These are phyloP conservation scores for Calosoma granatense DNA, from an alignment of 1,140 invertebrate species.

Conservation along the genomic window DNA sequence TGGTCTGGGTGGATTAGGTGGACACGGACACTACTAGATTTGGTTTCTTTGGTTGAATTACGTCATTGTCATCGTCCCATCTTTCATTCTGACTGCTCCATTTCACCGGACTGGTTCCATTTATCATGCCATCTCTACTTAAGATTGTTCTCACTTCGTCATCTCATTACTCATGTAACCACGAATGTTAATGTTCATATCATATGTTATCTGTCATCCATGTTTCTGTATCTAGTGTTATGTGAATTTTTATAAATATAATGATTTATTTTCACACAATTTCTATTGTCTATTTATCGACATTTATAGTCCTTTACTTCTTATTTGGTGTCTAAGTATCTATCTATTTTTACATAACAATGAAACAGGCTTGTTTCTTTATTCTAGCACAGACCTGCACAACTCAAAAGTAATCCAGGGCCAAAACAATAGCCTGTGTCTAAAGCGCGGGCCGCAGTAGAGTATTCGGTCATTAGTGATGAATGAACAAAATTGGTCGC, in stretches of 20 bases:
- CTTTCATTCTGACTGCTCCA: neutral
- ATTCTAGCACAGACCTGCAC: too few relatives aligned
- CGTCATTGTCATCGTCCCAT: neutral
- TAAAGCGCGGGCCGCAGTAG: too few relatives aligned
- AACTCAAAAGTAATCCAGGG: too few relatives aligned
- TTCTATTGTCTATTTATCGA: neutral
- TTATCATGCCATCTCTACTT: neutral
- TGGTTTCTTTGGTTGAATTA: neutral
- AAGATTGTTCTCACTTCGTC: neutral
- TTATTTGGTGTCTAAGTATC: too few relatives aligned
- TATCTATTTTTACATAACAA: too few relatives aligned
- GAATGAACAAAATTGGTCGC: too few relatives aligned
- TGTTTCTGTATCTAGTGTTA: neutral
- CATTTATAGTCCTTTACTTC: too few relatives aligned
- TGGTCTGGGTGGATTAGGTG: neutral
- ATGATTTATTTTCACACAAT: slow-evolving; percentile 6
- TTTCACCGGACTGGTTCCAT: neutral
- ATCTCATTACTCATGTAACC: neutral
- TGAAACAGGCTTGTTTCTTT: too few relatives aligned
- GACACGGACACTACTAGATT: neutral
- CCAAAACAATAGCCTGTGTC: too few relatives aligned
- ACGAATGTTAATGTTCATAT: neutral
- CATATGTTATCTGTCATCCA: neutral
- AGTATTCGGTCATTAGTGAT: too few relatives aligned
- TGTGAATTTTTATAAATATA: slow-evolving; percentile 2